Percentiles rank a stretch among this genome's conserved stretches.
phyloP scores from a whole-genome alignment of 2,113 vertebrate genomes.

The Podarcis cretensis region DNA sequence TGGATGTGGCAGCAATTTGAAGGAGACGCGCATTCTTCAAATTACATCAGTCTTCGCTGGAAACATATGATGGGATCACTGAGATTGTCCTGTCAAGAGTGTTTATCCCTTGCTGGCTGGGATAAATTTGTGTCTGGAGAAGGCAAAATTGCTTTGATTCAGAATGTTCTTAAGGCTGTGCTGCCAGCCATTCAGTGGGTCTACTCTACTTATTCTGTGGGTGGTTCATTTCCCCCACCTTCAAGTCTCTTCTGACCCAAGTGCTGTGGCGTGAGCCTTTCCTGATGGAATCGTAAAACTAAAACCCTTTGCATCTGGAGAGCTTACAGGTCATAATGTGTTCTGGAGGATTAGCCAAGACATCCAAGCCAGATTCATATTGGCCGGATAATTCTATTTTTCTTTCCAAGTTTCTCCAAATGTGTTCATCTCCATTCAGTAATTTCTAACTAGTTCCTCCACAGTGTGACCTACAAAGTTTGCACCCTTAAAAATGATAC shows the following conservation, averaged over 20 bases:
- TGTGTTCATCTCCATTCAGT: background rate
- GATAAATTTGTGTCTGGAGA: constrained; percentile 1
- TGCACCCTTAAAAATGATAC: background rate
- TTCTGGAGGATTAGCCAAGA: constrained; percentile 20
- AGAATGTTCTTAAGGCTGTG: background rate
- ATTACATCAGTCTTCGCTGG: constrained; percentile 29
- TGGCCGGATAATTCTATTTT: background rate
- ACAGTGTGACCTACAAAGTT: background rate
- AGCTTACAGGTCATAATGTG: background rate
- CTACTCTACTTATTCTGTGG: background rate
- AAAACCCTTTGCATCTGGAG: background rate
- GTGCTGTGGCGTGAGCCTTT: background rate
- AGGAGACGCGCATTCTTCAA: constrained; percentile 23
- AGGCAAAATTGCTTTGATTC: constrained; percentile 20
- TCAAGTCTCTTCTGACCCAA: background rate
- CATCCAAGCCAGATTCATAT: background rate
- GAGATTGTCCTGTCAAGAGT: constrained; percentile 27
- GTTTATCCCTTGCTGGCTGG: constrained; percentile 9
- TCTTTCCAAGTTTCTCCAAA: constrained; percentile 10
- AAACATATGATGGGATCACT: constrained; percentile 16
- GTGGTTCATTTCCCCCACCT: background rate
- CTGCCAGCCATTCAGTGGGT: background rate
- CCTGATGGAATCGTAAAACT: background rate
- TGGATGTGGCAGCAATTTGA: constrained; percentile 15
- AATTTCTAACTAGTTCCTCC: background rate